Conservation (phyloP, 37 sponge, comb jelly and placozoan species). For the Aphrocallistes beatrix region DNA sequence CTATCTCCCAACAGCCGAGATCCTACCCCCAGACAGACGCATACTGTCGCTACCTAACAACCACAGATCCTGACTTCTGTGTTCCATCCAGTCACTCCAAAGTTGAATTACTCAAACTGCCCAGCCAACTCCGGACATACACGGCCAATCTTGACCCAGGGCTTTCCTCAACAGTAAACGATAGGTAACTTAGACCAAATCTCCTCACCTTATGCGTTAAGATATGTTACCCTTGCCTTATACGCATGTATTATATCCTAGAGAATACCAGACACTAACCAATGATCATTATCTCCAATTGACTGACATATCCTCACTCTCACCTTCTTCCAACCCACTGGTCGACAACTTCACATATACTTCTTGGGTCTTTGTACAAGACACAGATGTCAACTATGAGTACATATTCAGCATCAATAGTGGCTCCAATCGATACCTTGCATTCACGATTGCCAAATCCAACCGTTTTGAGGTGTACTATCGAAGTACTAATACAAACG, state of each 20-base stretch:
- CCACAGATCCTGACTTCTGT: background rate
- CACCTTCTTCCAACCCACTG: background rate
- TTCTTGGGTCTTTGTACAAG: background rate
- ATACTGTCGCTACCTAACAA: background rate
- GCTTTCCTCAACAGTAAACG: background rate
- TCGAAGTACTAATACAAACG: background rate
- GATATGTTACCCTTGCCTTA: background rate
- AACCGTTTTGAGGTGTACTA: background rate
- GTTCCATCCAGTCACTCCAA: background rate
- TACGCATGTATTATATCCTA: background rate
- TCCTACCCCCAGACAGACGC: background rate
- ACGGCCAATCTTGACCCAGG: background rate
- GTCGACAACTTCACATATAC: background rate
- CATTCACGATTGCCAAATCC: background rate
- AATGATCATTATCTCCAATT: background rate
- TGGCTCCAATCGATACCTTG: background rate
- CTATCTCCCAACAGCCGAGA: no score
- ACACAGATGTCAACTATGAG: background rate
- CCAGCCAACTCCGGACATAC: background rate
- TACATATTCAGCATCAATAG: constrained; percentile 1
- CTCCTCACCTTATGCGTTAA: no score
- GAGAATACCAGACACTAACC: background rate
- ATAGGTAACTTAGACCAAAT: no score
- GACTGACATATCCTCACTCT: background rate
- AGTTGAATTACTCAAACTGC: background rate